Evolutionary conservation across 2,797 vertebrate genomes (phyloP).

Genomic region (Amniataba percoides): DNA sequence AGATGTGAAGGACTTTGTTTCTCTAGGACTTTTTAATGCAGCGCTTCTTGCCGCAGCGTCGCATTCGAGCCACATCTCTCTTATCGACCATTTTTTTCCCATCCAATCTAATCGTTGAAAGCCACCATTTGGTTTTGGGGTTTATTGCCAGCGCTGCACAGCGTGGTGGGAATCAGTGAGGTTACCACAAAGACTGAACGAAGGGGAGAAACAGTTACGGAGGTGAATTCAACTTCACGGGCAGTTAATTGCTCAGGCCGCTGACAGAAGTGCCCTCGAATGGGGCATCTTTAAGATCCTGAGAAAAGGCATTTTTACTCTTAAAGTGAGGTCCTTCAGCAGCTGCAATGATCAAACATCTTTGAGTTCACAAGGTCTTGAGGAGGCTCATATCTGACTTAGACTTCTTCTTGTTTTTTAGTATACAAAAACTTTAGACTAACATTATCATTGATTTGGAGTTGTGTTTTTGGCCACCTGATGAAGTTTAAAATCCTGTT

Average conservation of each 20-base stretch:
- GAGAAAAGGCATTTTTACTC: background rate
- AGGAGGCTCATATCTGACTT: too few species aligned
- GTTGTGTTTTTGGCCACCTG: too few species aligned
- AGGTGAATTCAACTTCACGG: constrained; percentile 8
- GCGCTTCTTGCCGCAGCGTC: too few species aligned
- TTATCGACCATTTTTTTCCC: background rate
- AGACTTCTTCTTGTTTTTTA: too few species aligned
- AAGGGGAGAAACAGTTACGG: background rate
- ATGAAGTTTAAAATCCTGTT: too few species aligned
- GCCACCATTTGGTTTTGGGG: constrained; percentile 3
- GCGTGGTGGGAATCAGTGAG: background rate
- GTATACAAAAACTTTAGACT: too few species aligned
- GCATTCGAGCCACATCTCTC: background rate
- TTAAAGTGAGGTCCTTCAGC: background rate
- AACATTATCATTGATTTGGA: background rate
- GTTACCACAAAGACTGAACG: background rate
- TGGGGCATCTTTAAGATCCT: background rate
- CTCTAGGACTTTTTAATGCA: background rate
- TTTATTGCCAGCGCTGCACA: background rate
- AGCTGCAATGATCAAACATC: background rate
- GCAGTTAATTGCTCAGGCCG: background rate
- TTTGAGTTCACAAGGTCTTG: background rate
- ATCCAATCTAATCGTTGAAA: background rate
- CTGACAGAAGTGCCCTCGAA: constrained; percentile 6
- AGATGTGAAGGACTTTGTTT: background rate